Evolutionary conservation across 2,797 vertebrate genomes (phyloP), one percentile per base, ranked within the genome.

Genomic region (Hydrocynus forskahlii): DNA sequence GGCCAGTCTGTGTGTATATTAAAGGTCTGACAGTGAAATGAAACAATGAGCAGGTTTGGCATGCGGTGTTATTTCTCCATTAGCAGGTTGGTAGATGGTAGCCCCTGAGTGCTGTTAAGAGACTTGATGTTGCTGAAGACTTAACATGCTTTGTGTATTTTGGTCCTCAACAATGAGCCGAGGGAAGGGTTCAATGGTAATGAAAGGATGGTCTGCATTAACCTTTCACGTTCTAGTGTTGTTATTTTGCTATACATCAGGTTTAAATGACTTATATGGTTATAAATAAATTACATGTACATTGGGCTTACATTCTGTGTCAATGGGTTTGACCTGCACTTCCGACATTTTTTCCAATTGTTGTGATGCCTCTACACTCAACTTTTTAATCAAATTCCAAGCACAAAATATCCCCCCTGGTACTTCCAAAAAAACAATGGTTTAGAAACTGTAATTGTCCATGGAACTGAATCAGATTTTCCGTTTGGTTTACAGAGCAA

Each of bases 11-110:
- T 52, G 16, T 29, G n/a, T 63, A 59, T 75, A 45, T 69, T 60
- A 52, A 59, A 74, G 71, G 71, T 40, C 17, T 74, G 71, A 59
- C 71, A 74, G 35, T 43, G 45, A 70, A 52, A 50, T 50, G 21
- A 70, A 70, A 57, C 55, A 23, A 23, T 74, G 55, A 60, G 52
- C 54, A 40, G 55, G 38, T 21, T 59, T 59, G 25, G n/a, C 35
- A 7, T 19, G n/a, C 70, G n/a, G 29, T 45, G 38, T 63, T 67
- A 9, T 19, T 6, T 12, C 9, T 67, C 23, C 45, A 29, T 60
- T 59, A 25, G n/a, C 5, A 40, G 4, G 19, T 16, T 45, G 4
- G 29, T 23, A 79, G 14, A 64, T 35, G 40, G 40, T 60, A 48
- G 5, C 16, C 75, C 38, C 40, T 64, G 63, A 50, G 5, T 14